These are phyloP conservation scores for Buphagus erythrorhynchus DNA, from an alignment of 2,797 vertebrate species.

Conservation along the genomic window DNA sequence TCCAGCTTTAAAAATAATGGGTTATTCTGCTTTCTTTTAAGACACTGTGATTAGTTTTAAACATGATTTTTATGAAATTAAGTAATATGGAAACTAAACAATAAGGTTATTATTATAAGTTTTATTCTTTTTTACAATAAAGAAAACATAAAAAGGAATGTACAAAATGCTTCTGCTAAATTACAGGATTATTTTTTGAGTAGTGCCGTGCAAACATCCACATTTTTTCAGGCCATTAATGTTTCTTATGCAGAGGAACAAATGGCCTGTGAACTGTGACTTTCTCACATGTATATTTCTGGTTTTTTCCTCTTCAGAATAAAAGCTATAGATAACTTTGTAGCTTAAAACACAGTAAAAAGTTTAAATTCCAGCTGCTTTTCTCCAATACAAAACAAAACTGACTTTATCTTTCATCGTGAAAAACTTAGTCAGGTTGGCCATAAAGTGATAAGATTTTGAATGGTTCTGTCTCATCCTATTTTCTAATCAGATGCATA, in stretches of 20 bases:
- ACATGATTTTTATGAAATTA: neutral
- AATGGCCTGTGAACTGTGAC: neutral
- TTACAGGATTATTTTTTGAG: neutral
- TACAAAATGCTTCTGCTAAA: neutral
- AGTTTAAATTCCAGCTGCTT: neutral
- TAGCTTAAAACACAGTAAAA: neutral
- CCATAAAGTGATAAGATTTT: neutral
- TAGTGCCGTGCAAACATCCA: neutral
- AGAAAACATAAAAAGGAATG: neutral
- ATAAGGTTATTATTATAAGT: neutral
- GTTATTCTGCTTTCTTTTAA: neutral
- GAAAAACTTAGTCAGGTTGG: neutral
- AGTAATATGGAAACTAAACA: neutral
- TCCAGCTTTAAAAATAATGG: neutral
- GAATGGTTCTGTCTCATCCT: neutral
- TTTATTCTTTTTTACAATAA: neutral
- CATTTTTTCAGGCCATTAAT: neutral
- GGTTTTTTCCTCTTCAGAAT: neutral
- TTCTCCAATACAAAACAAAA: neutral
- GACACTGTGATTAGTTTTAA: neutral
- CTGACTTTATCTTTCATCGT: constrained; percentile 5
- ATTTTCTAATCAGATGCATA: neutral
- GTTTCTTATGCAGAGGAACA: neutral
- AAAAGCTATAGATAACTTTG: neutral
- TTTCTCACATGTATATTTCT: neutral